phyloP scores from a whole-genome alignment of 2,113 vertebrate species.

The Orientallactaga bullata region DNA sequence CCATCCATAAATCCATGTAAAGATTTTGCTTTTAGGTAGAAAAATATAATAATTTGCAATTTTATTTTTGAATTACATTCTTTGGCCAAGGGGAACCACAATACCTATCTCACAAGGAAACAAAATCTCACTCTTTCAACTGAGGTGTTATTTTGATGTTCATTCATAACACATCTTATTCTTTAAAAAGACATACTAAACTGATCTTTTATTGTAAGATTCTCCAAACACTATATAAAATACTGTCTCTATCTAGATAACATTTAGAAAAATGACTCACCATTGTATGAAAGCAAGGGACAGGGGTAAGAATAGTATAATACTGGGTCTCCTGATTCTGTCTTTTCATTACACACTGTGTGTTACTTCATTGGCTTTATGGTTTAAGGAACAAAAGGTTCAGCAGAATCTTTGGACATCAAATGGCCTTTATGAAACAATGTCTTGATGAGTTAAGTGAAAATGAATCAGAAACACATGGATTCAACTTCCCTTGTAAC shows the following conservation, averaged over 20 bases:
- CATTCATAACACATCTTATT: background rate
- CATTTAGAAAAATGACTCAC: slow-evolving; percentile 18
- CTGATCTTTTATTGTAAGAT: slow-evolving; percentile 15
- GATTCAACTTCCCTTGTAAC: slow-evolving; percentile 80
- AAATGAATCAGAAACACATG: slow-evolving; percentile 84
- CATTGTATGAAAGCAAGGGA: background rate
- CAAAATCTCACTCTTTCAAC: slow-evolving; percentile 48
- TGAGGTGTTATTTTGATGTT: background rate
- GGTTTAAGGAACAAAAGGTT: slow-evolving; percentile 69
- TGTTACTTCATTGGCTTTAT: slow-evolving; percentile 27
- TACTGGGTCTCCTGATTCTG: background rate
- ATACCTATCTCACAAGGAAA: background rate
- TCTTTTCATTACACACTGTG: slow-evolving; percentile 36
- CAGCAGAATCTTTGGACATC: slow-evolving; percentile 79
- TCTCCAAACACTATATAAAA: background rate
- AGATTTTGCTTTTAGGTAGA: slow-evolving; percentile 24
- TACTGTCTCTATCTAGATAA: slow-evolving; percentile 17
- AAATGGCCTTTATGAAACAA: slow-evolving; percentile 80
- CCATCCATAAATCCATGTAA: background rate
- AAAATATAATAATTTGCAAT: slow-evolving; percentile 29
- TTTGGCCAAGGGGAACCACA: background rate
- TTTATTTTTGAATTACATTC: slow-evolving; percentile 39
- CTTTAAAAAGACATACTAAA: background rate
- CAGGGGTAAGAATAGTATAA: background rate
- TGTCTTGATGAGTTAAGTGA: slow-evolving; percentile 82